Percentiles rank a stretch among this genome's conserved stretches.
These are phyloP conservation scores for Folsomia manolachei DNA, from an alignment of 2,888 invertebrate genomes.

Conservation along the genomic window DNA sequence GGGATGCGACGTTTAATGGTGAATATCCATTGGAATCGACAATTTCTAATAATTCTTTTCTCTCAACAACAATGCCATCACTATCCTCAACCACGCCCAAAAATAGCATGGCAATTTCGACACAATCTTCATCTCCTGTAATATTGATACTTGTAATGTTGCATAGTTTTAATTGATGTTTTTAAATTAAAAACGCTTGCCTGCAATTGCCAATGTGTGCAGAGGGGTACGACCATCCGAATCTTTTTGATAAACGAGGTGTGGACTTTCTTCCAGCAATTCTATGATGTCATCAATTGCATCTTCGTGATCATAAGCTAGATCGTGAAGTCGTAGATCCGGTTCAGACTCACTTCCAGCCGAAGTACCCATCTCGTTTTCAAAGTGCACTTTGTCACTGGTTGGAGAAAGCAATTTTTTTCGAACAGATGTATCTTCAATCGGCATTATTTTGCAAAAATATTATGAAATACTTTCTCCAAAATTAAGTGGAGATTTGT, in stretches of 20 bases:
- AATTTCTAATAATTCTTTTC: slow-evolving; percentile 18
- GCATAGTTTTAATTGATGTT: not conserved
- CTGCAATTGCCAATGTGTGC: slow-evolving; percentile 26
- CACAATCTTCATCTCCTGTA: slow-evolving; percentile 21
- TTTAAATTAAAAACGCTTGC: too few relatives aligned
- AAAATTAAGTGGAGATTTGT: too few relatives aligned
- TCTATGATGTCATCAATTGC: slow-evolving; percentile 28
- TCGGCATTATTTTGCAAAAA: not conserved
- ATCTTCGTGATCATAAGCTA: slow-evolving; percentile 26
- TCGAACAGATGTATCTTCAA: not conserved
- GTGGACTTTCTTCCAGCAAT: slow-evolving; percentile 16
- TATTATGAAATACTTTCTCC: not conserved
- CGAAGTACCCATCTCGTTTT: slow-evolving; percentile 9
- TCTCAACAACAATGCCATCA: not conserved
- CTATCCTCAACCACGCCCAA: slow-evolving; percentile 20
- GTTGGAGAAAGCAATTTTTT: slow-evolving; percentile 1
- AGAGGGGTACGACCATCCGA: slow-evolving; percentile 23
- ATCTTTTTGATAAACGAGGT: slow-evolving; percentile 28
- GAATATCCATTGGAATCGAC: slow-evolving; percentile 15
- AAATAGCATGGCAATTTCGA: slow-evolving; percentile 22
- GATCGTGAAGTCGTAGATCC: slow-evolving; percentile 23
- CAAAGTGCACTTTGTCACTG: not conserved
- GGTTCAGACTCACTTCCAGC: not conserved
- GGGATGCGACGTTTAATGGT: slow-evolving; percentile 17
- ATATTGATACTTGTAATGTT: not conserved